Evolutionary conservation across 2,888 invertebrate genomes (phyloP), one percentile per base, ranked within the genome.

Genomic region (Rhyacophila evoluta): DNA sequence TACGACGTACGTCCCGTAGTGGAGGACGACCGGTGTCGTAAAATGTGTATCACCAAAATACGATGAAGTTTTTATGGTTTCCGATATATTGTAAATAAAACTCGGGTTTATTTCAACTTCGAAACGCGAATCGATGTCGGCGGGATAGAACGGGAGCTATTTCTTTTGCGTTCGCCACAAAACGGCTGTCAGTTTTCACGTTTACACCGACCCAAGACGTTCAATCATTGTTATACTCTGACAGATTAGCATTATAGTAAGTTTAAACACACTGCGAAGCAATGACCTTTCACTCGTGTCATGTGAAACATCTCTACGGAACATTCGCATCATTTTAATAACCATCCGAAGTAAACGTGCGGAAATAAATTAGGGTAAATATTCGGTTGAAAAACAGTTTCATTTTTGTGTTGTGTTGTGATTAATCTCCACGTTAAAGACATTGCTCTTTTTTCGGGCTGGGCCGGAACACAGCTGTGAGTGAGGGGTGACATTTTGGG

Each of bases 181-280:
- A 55, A 55, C 55, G 55, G 55, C 25, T 19, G 25, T 10, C 55
- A 55, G 55, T 55, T 55, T 55, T 55, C 19, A 1, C 15, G 25
- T 25, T 25, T 10, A 25, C 55, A 19, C 55, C 55, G 19, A 19
- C 55, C 19, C 19, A 55, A 55, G 55, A 55, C 28, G 29, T 74
- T 55, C 27, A 25, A 74, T 74, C 41, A 78, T 78, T 72, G 78
- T 78, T 78, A 41, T 78, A 72, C 73, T 74, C 15, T 78, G 78
- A 70, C 78, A 78, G 74, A 72, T 71, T 38, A 70, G 37, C 33
- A 71, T 72, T 38, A 72, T 19, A 36, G 69, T 39, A 33, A 33
- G 29, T 55, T 55, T 55, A 25, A 55, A 25, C 55, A 55, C 55
- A 55, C 55, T 55, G 8, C 19, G 19, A 55, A 55, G 19, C 55